These are phyloP conservation scores for Cossypha dichroa DNA, from an alignment of 2,797 vertebrate species.

Conservation along the genomic window DNA sequence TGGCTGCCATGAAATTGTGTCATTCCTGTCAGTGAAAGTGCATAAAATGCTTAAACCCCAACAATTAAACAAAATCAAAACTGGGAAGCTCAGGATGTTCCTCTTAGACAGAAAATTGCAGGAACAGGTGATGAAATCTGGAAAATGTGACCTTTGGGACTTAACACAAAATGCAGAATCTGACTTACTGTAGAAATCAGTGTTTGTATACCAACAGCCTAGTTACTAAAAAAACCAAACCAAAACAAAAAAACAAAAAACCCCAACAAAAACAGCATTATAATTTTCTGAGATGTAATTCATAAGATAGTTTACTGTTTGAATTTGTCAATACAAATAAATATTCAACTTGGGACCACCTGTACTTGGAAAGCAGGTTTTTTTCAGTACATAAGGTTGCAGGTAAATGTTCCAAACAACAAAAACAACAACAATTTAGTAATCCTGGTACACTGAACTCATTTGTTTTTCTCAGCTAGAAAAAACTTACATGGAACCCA, in stretches of 20 bases:
- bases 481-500: not conserved
- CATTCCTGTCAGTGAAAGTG: not conserved
- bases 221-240: not conserved
- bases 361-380: not conserved
- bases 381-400: not conserved
- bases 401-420: not conserved
- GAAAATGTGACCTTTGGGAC: conserved; percentile 56
- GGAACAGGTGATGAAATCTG: not conserved
- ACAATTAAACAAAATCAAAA: not conserved
- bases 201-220: conserved; percentile 22
- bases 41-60: not conserved
- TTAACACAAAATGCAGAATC: not conserved
- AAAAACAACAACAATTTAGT: not conserved
- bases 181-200: conserved; percentile 1
- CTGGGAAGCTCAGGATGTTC: not conserved
- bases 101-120: not conserved
- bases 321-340: not conserved
- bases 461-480: not conserved
- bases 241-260: too few species aligned
- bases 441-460: not conserved
- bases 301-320: not conserved
- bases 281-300: not conserved
- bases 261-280: not conserved
- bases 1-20: not conserved
- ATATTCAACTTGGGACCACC: not conserved